Conservation (phyloP, 2,113 vertebrate genomes). For the Benitochromis conjunctus region DNA sequence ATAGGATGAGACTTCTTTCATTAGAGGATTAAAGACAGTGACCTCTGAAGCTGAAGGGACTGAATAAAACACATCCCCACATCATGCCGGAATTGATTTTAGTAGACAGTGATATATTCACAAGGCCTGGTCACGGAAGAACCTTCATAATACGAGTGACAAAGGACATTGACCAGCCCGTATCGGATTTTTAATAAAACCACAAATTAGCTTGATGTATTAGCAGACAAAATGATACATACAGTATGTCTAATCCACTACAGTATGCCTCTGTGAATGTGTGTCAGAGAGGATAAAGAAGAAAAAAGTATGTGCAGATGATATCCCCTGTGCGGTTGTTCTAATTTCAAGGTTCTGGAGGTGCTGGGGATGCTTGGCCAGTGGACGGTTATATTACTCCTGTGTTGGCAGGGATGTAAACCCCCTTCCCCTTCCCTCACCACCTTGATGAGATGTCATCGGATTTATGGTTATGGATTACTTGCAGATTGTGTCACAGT, state of each 20-base stretch:
- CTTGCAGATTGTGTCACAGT: conserved; percentile 57
- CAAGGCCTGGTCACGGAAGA: not conserved
- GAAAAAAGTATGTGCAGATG: not conserved
- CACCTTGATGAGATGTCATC: conserved; percentile 24
- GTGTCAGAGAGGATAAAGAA: not conserved
- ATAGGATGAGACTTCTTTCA: not conserved
- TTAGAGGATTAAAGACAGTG: not conserved
- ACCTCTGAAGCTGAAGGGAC: not conserved
- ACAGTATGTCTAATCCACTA: not conserved
- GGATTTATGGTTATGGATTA: conserved; percentile 62
- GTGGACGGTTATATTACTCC: conserved; percentile 64
- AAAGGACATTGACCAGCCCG: not conserved
- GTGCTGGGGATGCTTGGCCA: conserved; percentile 49
- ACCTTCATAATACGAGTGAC: not conserved
- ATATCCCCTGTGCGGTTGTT: conserved; percentile 16
- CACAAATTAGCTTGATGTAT: conserved; percentile 24
- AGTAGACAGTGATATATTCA: conserved; percentile 24
- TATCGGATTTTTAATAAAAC: conserved; percentile 31
- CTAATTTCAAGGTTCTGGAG: conserved; percentile 60
- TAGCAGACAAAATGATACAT: not conserved
- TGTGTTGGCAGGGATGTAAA: conserved; percentile 17
- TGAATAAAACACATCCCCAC: not conserved
- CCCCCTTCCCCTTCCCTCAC: not conserved
- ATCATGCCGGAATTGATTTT: conserved; percentile 14
- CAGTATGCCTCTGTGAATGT: not conserved